Base-by-base conservation (phyloP, 2,797 vertebrate species). In the Spea hammondii region DNA sequence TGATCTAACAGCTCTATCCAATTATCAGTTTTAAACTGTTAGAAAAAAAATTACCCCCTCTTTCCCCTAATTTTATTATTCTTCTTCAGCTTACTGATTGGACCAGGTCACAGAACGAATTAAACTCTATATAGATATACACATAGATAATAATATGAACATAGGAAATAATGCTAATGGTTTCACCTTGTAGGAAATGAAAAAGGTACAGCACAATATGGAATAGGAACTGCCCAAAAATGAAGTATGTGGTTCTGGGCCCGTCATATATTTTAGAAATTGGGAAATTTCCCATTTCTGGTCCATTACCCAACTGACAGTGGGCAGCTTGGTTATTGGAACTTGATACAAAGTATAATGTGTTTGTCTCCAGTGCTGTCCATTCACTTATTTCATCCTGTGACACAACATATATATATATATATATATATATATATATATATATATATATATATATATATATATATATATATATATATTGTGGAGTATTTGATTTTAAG, bases 321-420 rank as follows among this genome's bases (percentile, higher is more conserved):
- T 66, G 84, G 79, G 86, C 74, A 86, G 87, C 87, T 89, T 88
- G 87, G 86, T 3, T 89, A 86, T 87, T 87, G 86, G 89, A 93
- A 91, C 85, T 87, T 91, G 88, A 83, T 93, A 91, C 95, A 93
- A 95, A 94, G 93, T 94, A 92, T 91, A 86, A 88, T 93, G 92
- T 95, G 94, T 93, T 93, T 91, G 93, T 95, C 91, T 93, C 92
- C 90, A 92, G 92, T 94, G 93, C 91, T 92, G 85, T 91, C 89
- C 91, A 89, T 89, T 86, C 93, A 90, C 88, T 77, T 91, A 90
- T 88, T 77, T 91, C 88, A 89, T 91, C 85, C 54, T 84, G 86
- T 91, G 87, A 88, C 89, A 87, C 50, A 85, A 88, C 88, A 83
- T 86, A 89, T 32, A 32, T 32, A 32, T 32, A 32, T 32, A 32